These are phyloP conservation scores for Acholoe squamosa DNA, from an alignment of 2,888 invertebrate genomes.

Conservation along the genomic window DNA sequence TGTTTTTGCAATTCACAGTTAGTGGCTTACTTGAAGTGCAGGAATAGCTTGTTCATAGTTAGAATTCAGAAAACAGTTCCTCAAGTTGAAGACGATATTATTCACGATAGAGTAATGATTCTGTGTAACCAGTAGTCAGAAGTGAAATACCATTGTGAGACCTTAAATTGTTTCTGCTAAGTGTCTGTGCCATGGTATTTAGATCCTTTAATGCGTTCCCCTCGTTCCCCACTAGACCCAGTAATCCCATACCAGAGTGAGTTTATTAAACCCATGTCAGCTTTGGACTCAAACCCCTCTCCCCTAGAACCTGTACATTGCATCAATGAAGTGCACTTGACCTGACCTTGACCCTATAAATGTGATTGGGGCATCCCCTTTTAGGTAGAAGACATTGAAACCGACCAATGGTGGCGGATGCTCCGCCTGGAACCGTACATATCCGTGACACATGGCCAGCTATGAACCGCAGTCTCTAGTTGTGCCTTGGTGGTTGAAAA, in stretches of 20 bases:
- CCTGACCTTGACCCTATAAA: slow-evolving; percentile 33
- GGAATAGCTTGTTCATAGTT: too few relatives aligned
- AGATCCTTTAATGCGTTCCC: background rate
- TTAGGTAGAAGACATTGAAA: background rate
- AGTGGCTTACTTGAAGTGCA: too few relatives aligned
- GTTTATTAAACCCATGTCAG: too few relatives aligned
- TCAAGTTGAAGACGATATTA: too few relatives aligned
- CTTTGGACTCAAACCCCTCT: background rate
- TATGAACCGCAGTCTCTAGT: slow-evolving; percentile 29
- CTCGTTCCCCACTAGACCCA: background rate
- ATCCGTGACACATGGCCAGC: slow-evolving; percentile 39
- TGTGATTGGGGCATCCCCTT: slow-evolving; percentile 26
- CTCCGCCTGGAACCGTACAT: slow-evolving; percentile 13
- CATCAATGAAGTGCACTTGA: slow-evolving; percentile 59
- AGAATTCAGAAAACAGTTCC: too few relatives aligned
- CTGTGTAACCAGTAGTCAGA: too few relatives aligned
- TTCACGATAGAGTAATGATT: too few relatives aligned
- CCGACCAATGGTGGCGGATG: background rate
- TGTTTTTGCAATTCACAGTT: background rate
- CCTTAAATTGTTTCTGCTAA: slow-evolving; percentile 5
- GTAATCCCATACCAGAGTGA: background rate
- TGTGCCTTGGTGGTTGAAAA: too few relatives aligned
- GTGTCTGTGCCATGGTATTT: background rate
- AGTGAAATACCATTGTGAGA: too few relatives aligned
- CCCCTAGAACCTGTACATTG: slow-evolving; percentile 48